phyloP scores from a whole-genome alignment of 1,140 invertebrate genomes.

The Globodera ellingtonae region DNA sequence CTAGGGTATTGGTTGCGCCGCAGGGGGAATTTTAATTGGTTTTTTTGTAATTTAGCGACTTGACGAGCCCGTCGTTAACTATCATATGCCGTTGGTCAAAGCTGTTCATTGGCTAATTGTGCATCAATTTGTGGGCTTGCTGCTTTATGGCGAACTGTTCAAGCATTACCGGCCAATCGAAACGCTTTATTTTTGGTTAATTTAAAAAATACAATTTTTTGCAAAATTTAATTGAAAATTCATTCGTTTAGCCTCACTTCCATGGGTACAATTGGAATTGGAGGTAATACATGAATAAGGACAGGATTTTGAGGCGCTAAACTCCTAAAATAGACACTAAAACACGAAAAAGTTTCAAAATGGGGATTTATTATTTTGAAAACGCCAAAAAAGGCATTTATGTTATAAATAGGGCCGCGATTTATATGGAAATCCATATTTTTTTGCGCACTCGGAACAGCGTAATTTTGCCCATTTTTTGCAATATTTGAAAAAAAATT shows the following conservation, averaged over 20 bases:
- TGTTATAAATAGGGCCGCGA: no score
- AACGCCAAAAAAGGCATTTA: no score
- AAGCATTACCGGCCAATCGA: conserved; percentile 17
- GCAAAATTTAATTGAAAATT: neutral
- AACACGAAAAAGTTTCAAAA: no score
- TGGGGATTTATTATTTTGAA: no score
- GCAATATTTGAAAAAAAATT: no score
- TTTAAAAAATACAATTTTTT: conserved; percentile 10
- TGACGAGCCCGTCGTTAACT: neutral
- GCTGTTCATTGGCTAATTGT: conserved; percentile 6
- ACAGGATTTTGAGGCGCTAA: no score
- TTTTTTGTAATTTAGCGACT: neutral
- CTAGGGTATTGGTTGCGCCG: neutral
- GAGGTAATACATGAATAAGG: neutral
- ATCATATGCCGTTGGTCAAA: conserved; percentile 21
- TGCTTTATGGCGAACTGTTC: conserved; percentile 16
- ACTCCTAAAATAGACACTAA: no score
- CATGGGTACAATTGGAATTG: conserved; percentile 27
- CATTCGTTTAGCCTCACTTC: conserved; percentile 14
- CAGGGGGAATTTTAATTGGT: no score
- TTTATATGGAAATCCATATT: no score
- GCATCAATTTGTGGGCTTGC: conserved; percentile 14
- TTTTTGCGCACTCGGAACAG: no score
- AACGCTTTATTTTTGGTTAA: conserved; percentile 25
- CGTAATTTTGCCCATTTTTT: no score